Evolutionary conservation across 2,113 vertebrate genomes (phyloP).

Genomic region (Rhabdornis inornatus): DNA sequence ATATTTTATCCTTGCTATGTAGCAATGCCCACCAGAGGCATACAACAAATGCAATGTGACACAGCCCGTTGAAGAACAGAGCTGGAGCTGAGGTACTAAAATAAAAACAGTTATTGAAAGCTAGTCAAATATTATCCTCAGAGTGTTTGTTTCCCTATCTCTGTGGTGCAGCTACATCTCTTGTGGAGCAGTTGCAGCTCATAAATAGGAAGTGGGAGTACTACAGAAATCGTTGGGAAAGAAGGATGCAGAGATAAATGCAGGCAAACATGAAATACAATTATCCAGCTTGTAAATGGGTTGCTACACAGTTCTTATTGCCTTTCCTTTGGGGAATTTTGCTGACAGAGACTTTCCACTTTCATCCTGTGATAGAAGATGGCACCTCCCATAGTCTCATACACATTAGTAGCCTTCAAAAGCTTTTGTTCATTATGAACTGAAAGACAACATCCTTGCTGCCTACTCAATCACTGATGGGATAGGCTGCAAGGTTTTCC

Average conservation of each 20-base stretch:
- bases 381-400: not conserved
- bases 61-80: not conserved
- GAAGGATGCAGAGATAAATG: not conserved
- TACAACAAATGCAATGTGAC: not conserved
- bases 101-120: not conserved
- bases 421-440: not conserved
- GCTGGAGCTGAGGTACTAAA: not conserved
- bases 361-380: not conserved
- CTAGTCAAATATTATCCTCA: not conserved
- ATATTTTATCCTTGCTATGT: not conserved
- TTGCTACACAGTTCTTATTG: not conserved
- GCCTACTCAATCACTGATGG: not conserved
- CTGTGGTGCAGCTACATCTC: not conserved
- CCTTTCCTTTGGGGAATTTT: not conserved
- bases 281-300: not conserved
- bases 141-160: not conserved
- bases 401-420: not conserved
- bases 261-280: not conserved
- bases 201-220: not conserved
- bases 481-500: not conserved
- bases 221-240: not conserved
- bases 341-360: not conserved
- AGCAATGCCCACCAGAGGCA: not conserved
- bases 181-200: not conserved
- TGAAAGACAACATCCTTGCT: not conserved